Percentiles rank a stretch among this genome's conserved stretches.
These are phyloP conservation scores for Rotaria sp. DNA, from an alignment of 2,888 invertebrate genomes.

Conservation along the genomic window DNA sequence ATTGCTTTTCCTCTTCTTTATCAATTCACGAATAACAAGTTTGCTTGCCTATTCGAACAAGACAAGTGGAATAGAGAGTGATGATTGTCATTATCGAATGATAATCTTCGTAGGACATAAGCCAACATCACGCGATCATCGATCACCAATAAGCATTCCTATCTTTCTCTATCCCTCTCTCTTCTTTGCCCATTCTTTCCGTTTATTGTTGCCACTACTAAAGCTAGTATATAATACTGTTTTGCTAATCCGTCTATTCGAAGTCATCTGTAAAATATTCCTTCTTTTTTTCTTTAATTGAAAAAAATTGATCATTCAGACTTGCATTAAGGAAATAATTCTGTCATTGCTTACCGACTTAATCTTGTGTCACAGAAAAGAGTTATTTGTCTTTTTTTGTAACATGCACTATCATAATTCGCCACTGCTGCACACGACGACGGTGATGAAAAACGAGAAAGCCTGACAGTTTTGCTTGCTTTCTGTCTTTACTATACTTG, in stretches of 20 bases:
- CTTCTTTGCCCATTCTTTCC: not conserved
- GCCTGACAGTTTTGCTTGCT: not conserved
- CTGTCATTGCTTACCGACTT: not conserved
- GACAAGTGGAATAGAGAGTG: constrained; percentile 14
- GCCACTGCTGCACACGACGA: not conserved
- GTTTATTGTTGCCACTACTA: not conserved
- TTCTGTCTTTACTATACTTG: not conserved
- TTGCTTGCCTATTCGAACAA: not conserved
- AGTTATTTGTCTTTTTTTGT: not conserved
- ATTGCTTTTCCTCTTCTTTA: not conserved
- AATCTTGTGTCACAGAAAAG: not conserved
- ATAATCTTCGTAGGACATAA: not conserved
- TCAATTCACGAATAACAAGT: not conserved
- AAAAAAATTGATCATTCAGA: not conserved
- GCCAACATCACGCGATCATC: not conserved
- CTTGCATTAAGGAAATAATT: not conserved
- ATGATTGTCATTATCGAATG: not conserved
- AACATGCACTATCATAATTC: not conserved
- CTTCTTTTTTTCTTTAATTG: not conserved
- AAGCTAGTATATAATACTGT: not conserved
- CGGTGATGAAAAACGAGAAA: not conserved
- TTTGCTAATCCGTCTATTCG: not conserved
- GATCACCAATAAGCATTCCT: not conserved
- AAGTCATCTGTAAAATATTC: not conserved
- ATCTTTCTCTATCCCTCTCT: not conserved